Evolutionary conservation across 2,797 vertebrate genomes (phyloP), one percentile per base, ranked within the genome.

Genomic region (Cephalopachus bancanus): DNA sequence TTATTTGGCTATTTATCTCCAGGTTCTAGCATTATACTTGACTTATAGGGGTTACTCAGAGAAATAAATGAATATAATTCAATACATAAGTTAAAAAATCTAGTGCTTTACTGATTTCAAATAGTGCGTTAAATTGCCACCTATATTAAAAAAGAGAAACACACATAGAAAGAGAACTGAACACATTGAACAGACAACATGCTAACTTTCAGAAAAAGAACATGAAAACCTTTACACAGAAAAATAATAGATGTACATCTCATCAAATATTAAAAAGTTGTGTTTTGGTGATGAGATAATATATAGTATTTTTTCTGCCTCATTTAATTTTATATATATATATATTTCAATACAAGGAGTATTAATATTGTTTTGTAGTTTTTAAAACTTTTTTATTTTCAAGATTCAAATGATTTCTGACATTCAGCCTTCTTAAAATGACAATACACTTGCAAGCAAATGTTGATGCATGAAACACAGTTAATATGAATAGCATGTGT

Each of bases 11-110:
- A 65, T 78, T 69, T 16, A 84, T 91, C 57, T 95, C 57, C 28
- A 78, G 30, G 30, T 83, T 49, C 37, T 26, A 78, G 12, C 44
- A 64, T 44, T 22, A 57, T 89, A 51, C 17, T n/a, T 69, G 16
- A n/a, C 20, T 79, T 26, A 85, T 17, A 83, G 16, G 64, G 57
- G 1, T 85, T 89, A 88, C 14, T 74, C 62, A 94, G 76, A 71
- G 26, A 94, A 94, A 10, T n/a, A 97, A 92, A 69, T 12, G 22
- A 55, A 89, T 62, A 44, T 55, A 78, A 95, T 74, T 86, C 79
- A 89, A 86, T 49, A 76, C 87, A 22, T 24, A 92, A 65, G 11
- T 37, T 10, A 60, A 86, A 83, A 89, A 8, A 62, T 60, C 9
- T 33, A 51, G 20, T 30, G 24, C 7, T 74, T 95, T 92, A 6